Evolutionary conservation across 1,140 invertebrate species (phyloP).

Genomic region (Halictus rubicundus): DNA sequence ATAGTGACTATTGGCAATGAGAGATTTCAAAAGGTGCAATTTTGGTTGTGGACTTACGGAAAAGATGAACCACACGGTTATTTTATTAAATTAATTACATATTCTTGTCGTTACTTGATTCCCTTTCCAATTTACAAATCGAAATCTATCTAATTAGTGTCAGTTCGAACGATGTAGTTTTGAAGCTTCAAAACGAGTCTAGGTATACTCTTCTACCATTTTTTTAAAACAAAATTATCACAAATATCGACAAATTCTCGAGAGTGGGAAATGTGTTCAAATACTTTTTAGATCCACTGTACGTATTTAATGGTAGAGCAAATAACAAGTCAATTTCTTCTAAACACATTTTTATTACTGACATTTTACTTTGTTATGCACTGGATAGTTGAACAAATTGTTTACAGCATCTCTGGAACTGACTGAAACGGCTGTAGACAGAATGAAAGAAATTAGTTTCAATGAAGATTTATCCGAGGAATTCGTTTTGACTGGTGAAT

Average conservation of each 20-base stretch:
- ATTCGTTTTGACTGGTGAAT: conserved; percentile 74
- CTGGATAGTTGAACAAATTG: not conserved
- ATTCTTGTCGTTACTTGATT: not conserved
- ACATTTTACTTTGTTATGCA: not conserved
- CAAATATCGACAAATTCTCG: too few species aligned
- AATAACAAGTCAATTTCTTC: too few species aligned
- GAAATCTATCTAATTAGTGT: too few species aligned
- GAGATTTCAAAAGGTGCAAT: conserved; percentile 75
- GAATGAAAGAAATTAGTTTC: conserved; percentile 71
- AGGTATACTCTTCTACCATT: too few species aligned
- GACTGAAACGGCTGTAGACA: conserved; percentile 22
- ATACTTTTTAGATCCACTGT: too few species aligned
- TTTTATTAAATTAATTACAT: conserved; percentile 8
- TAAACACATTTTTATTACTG: not conserved
- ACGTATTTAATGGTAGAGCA: too few species aligned
- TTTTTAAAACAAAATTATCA: too few species aligned
- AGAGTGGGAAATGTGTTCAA: too few species aligned
- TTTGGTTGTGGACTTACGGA: conserved; percentile 83
- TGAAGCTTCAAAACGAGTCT: too few species aligned
- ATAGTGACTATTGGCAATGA: conserved; percentile 80
- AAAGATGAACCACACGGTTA: conserved; percentile 80
- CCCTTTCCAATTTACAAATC: not conserved
- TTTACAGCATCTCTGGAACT: conserved; percentile 56
- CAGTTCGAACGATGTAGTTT: too few species aligned
- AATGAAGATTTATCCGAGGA: conserved; percentile 71